A percentile compares a stretch with the other conserved stretches of the same genome.
Conservation (phyloP, 2,113 vertebrate genomes). For the Arvicanthis niloticus region DNA sequence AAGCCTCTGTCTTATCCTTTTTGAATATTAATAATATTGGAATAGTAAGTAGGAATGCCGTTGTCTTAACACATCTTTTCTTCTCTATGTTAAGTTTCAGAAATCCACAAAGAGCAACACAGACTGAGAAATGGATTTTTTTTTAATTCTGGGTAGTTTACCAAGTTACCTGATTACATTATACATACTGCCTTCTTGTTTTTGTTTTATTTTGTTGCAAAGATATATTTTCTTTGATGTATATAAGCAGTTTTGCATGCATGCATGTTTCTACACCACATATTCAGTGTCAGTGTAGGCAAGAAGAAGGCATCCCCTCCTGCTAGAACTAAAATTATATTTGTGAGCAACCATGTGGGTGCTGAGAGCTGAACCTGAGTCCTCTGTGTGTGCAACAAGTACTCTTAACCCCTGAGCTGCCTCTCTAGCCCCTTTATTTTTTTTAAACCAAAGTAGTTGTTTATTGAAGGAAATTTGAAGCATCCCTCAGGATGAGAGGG, state of each 20-base stretch:
- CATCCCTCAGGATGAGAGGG: background rate
- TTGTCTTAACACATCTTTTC: background rate
- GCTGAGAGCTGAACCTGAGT: background rate
- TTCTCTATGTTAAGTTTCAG: background rate
- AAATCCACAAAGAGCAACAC: background rate
- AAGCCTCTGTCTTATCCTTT: background rate
- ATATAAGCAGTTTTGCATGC: background rate
- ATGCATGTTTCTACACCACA: too few relatives aligned
- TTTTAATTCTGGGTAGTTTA: background rate
- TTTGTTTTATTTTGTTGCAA: background rate
- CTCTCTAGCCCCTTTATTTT: background rate
- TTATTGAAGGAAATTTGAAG: background rate
- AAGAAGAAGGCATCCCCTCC: background rate
- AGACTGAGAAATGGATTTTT: background rate
- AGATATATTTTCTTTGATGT: background rate
- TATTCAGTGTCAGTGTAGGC: background rate
- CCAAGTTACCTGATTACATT: background rate
- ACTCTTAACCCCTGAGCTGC: background rate
- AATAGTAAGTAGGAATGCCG: background rate
- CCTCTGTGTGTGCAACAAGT: background rate
- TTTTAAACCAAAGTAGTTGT: background rate
- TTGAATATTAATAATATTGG: background rate
- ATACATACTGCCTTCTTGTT: background rate
- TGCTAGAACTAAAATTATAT: background rate
- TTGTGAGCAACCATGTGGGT: background rate